Conservation (phyloP, 2,888 invertebrate species). For the Auanema freiburgensis region DNA sequence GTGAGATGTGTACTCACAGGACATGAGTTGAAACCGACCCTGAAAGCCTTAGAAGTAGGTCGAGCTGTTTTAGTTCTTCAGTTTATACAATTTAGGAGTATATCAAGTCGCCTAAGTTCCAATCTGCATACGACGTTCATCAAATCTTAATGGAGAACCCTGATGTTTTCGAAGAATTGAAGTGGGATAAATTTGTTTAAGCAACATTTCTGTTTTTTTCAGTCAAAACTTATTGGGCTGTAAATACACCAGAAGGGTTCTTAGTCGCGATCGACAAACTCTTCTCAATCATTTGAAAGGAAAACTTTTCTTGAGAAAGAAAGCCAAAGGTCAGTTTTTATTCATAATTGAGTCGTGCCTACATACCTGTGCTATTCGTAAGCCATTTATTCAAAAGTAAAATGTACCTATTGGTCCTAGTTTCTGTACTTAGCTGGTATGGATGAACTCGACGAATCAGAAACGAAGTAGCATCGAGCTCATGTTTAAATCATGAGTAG, state of each 20-base stretch:
- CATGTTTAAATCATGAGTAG: too few species aligned
- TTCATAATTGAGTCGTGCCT: not conserved
- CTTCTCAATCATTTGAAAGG: slow-evolving; percentile 25
- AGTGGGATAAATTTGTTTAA: not conserved
- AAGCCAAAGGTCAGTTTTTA: slow-evolving; percentile 18
- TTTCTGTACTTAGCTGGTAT: too few species aligned
- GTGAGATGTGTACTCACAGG: slow-evolving; percentile 30
- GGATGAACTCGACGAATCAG: too few species aligned
- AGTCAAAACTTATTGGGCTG: slow-evolving; percentile 26
- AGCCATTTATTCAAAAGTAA: too few species aligned
- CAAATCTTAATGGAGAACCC: slow-evolving; percentile 21
- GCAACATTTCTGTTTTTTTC: not conserved
- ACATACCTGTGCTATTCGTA: too few species aligned
- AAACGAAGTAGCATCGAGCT: too few species aligned
- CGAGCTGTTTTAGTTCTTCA: not conserved
- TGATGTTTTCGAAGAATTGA: slow-evolving; percentile 26
- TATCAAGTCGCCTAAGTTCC: slow-evolving; percentile 27
- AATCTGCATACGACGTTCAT: slow-evolving; percentile 23
- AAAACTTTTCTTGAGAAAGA: slow-evolving; percentile 19
- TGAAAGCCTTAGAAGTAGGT: slow-evolving; percentile 6
- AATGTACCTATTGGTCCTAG: too few species aligned
- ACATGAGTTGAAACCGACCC: slow-evolving; percentile 25
- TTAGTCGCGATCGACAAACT: slow-evolving; percentile 24
- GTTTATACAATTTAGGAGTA: slow-evolving; percentile 15
- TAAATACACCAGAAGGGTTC: slow-evolving; percentile 24